Evolutionary conservation across 2,888 invertebrate genomes (phyloP), one percentile per base, ranked within the genome.

Genomic region (Macrosoma leucophasiata): DNA sequence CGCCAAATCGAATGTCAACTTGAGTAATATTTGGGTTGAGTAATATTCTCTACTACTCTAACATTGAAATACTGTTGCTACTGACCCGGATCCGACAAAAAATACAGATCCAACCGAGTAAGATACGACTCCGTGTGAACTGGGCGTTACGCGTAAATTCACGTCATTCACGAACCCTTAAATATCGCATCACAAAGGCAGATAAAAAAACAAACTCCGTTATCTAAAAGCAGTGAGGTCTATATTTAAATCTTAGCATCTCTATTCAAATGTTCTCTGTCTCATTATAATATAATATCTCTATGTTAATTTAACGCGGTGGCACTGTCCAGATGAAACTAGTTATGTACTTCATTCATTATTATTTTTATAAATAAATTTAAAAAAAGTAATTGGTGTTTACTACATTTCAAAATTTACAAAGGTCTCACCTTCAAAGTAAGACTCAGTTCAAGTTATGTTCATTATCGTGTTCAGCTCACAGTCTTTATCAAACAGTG

Each of bases 251-350:
- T 41, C 55, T 65, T 59, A 59, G 39, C 55, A 51, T 52, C 41
- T 51, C 56, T 62, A 68, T 57, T 36, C 50, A 48, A 50, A 50
- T 38, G 36, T 39, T 41, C 32, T 36, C 46, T 49, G 42, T 48
- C 50, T 49, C 52, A 48, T 31, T 47, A 45, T 29, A 59, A 48
- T 31, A 34, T 23, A 34, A 27, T 34, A 33, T 36, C 36, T 58
- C 55, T 68, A 63, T 55, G 44, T 57, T 59, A 59, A 36, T 48
- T 26, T 23, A 48, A 44, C 42, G 52, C 64, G 58, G 59, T 51
- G 58, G 50, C 69, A 70, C 69, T 64, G 33, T 22, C 12, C 26
- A 62, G n/a, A 52, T 50, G 60, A 4, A 31, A 25, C 14, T 25
- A 10, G 14, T 18, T 18, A 13, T 5, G 13, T 18, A 31, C 19